These are phyloP conservation scores for Deilephila elpenor DNA, from an alignment of 2,888 invertebrate genomes.

Conservation along the genomic window DNA sequence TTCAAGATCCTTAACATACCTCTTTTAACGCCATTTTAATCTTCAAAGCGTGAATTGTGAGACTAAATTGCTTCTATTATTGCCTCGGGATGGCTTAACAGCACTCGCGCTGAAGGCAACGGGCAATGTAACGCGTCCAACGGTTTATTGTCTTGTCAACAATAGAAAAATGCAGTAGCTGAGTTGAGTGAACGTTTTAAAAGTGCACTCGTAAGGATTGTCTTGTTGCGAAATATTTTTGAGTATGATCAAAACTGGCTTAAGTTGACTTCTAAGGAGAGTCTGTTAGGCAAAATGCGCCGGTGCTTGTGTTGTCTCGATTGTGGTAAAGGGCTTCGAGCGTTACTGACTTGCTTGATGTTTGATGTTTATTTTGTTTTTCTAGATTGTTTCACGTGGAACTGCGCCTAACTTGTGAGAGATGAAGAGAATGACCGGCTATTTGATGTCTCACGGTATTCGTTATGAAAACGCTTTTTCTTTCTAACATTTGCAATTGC, in stretches of 20 bases:
- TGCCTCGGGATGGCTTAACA: slow-evolving; percentile 10
- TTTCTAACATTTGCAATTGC: no score
- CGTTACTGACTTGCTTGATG: not conserved
- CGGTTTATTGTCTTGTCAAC: slow-evolving; percentile 15
- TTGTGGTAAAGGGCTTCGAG: not conserved
- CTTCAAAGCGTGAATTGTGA: slow-evolving; percentile 23
- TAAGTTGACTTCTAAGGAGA: not conserved
- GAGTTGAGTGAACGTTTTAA: slow-evolving; percentile 19
- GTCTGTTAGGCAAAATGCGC: not conserved
- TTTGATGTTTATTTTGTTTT: slow-evolving; percentile 2
- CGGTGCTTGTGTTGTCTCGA: not conserved
- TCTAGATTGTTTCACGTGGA: not conserved
- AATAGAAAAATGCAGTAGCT: slow-evolving; percentile 18
- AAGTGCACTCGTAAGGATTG: slow-evolving; percentile 19
- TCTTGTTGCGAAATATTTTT: slow-evolving; percentile 18
- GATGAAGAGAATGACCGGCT: no score
- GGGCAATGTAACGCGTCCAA: slow-evolving; percentile 13
- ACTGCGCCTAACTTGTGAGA: no score
- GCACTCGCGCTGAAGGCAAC: not conserved
- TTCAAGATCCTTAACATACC: slow-evolving; percentile 5
- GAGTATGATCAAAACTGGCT: slow-evolving; percentile 6
- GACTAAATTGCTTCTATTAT: slow-evolving; percentile 22
- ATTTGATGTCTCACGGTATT: no score
- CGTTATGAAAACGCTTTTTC: no score
- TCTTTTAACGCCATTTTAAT: slow-evolving; percentile 16